These are phyloP conservation scores for Oreochromis grahami DNA, from an alignment of 2,797 vertebrate species.

Conservation along the genomic window DNA sequence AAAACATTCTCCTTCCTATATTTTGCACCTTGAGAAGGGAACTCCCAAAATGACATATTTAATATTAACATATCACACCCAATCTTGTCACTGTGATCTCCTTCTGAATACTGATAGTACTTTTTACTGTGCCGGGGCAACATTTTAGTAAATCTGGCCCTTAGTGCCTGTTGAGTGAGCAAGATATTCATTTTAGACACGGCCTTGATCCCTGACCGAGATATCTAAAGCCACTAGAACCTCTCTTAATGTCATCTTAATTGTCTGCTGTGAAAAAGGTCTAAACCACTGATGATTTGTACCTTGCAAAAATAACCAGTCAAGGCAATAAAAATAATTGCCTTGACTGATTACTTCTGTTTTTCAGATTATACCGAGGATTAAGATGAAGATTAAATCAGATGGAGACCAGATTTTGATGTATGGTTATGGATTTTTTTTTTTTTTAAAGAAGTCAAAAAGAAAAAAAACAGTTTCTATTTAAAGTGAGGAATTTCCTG, in stretches of 20 bases:
- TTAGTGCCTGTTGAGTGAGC: not conserved
- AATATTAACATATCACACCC: not conserved
- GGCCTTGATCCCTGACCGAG: not conserved
- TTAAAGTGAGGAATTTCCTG: not conserved
- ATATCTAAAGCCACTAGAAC: not conserved
- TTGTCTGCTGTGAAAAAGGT: not conserved
- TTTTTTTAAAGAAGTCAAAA: not conserved
- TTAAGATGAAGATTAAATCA: not conserved
- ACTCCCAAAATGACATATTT: not conserved
- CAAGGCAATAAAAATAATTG: not conserved
- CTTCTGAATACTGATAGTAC: not conserved
- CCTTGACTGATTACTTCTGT: not conserved
- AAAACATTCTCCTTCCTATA: not conserved
- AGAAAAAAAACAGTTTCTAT: not conserved
- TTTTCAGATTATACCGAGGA: not conserved
- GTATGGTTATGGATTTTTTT: not conserved
- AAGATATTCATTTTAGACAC: not conserved
- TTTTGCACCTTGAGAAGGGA: not conserved
- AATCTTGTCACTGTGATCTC: not conserved
- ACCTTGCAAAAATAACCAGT: not conserved
- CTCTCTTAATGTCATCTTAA: not conserved
- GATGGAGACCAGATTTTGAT: not conserved
- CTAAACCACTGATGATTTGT: not conserved
- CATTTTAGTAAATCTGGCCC: not conserved
- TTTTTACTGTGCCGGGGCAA: not conserved